These are phyloP conservation scores for Rhamnusium bicolor DNA, from an alignment of 2,888 invertebrate genomes.

Conservation along the genomic window DNA sequence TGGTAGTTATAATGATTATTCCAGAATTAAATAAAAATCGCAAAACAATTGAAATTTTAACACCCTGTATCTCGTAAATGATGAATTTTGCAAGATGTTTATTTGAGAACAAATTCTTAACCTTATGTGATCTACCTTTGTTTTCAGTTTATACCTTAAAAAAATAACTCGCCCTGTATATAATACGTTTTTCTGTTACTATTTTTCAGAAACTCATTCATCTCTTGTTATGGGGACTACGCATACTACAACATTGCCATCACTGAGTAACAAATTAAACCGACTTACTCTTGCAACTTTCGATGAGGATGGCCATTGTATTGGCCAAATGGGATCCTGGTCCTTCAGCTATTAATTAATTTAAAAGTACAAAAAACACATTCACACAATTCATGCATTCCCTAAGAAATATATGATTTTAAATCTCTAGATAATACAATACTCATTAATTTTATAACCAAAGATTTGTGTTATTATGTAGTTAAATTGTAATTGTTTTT, in stretches of 20 bases:
- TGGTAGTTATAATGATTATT: too few species aligned
- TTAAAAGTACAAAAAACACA: background rate
- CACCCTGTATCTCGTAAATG: too few species aligned
- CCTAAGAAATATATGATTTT: background rate
- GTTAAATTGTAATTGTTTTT: background rate
- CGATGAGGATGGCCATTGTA: conserved; percentile 89
- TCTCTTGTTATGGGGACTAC: conserved; percentile 67
- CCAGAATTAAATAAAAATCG: too few species aligned
- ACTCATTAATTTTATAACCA: background rate
- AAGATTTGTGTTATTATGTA: background rate
- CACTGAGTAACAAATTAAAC: conserved; percentile 88
- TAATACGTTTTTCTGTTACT: too few species aligned
- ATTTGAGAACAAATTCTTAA: too few species aligned
- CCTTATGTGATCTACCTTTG: too few species aligned
- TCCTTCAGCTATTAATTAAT: conserved; percentile 75
- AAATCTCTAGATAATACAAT: background rate
- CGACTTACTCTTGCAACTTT: conserved; percentile 91
- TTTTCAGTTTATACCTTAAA: too few species aligned
- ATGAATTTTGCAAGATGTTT: too few species aligned
- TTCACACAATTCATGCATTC: conserved; percentile 15
- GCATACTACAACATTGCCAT: conserved; percentile 73
- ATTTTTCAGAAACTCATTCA: conserved; percentile 69
- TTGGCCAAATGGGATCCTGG: conserved; percentile 91
- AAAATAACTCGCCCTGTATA: too few species aligned
- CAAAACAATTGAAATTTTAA: too few species aligned